A percentile compares a stretch with the other conserved stretches of the same genome.
Conservation (phyloP, 2,797 vertebrate genomes). For the Oryzias dopingdopingensis region DNA sequence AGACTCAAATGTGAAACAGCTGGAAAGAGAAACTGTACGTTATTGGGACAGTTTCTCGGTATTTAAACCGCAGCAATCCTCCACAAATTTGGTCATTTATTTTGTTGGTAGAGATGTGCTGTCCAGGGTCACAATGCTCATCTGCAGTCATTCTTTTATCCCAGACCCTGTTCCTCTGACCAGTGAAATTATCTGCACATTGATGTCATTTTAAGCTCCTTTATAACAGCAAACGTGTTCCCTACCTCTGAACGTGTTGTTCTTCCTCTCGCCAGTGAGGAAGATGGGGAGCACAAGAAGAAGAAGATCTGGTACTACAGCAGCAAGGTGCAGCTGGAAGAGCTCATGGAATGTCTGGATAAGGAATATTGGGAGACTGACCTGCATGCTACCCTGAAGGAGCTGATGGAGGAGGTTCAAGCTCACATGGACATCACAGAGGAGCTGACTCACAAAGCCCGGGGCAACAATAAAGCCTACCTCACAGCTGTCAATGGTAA, state of each 20-base stretch:
- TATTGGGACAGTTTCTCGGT: not conserved
- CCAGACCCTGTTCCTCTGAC: not conserved
- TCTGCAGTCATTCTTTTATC: not conserved
- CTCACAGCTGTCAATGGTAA: slow-evolving; percentile 91
- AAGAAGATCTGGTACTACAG: slow-evolving; percentile 98
- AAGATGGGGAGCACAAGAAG: slow-evolving; percentile 88
- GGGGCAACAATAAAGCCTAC: slow-evolving; percentile 91
- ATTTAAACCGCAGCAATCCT: not conserved
- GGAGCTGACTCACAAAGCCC: slow-evolving; percentile 93
- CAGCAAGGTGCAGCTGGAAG: slow-evolving; percentile 89
- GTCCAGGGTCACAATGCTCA: not conserved
- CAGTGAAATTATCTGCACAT: not conserved
- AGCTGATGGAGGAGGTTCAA: slow-evolving; percentile 90
- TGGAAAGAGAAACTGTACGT: slow-evolving; percentile 31
- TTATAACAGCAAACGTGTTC: no score
- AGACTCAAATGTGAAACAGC: slow-evolving; percentile 13
- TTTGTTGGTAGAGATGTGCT: slow-evolving; percentile 3
- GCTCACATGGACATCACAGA: slow-evolving; percentile 95
- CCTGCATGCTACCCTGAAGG: slow-evolving; percentile 86
- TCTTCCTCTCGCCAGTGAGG: slow-evolving; percentile 78
- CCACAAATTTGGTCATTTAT: slow-evolving; percentile 11
- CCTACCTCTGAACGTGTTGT: not conserved
- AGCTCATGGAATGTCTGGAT: slow-evolving; percentile 87
- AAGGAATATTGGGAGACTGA: slow-evolving; percentile 94
- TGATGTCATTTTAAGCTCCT: not conserved